Base-by-base conservation (phyloP, 2,888 invertebrate genomes). In the Gnatocerus cornutus region DNA sequence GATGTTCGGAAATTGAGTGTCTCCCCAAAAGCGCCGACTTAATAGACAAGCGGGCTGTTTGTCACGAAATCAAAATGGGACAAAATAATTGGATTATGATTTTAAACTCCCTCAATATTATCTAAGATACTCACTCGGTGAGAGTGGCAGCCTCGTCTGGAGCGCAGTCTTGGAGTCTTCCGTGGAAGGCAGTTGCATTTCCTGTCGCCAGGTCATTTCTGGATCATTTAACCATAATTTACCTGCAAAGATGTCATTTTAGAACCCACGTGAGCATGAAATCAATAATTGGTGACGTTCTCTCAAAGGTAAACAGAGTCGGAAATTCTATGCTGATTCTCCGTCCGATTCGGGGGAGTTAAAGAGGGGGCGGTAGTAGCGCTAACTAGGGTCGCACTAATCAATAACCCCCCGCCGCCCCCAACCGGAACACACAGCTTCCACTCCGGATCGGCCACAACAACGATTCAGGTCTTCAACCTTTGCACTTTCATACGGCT, bases 341-440 rank as follows among this genome's bases (percentile, higher is more conserved):
- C 48, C 3, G 29, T 12, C 43, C 61, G 30, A 43, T 33, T 37
- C 43, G 56, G 56, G 45, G 58, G 50, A 43, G 56, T 37, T 27
- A 67, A 61, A 46, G 66, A 66, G 69, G 65, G 64, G 61, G 66
- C 56, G 65, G 65, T 48, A 58, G 69, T 65, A 69, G 84, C 81
- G 84, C 83, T 84, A 84, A 85, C 84, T 85, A 85, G 85, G 84
- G 85, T 84, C 82, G 82, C 82, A 81, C 84, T 85, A 85, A 85
- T 85, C 84, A 84, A 85, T 85, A 84, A 79, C 80, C 79, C 81
- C 80, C 79, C 76, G 68, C 75, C 68, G 71, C 71, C 75, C 76
- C 73, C 72, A 69, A 69, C 76, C 72, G 77, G 76, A 70, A 78
- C 78, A 79, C 79, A 78, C 81, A 80, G 81, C 79, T 77, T 81